Base-by-base conservation (phyloP, 1,140 invertebrate genomes). In the Proales similis region DNA sequence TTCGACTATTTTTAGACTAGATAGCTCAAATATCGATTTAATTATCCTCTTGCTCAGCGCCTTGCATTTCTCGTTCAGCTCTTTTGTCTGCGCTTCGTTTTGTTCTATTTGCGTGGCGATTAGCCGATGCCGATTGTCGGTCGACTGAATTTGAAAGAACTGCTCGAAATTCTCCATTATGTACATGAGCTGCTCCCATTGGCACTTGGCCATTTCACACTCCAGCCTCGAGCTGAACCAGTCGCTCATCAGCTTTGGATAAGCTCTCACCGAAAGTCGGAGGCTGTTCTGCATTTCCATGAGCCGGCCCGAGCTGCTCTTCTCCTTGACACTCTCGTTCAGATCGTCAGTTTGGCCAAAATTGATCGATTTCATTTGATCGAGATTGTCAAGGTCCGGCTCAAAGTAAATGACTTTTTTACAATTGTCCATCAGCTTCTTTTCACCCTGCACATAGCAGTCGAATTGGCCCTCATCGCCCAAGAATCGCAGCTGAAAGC, bases 131-230 rank as follows among this genome's bases (percentile, higher is more conserved):
- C 24, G 20, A 42, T 57, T 27, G 39, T 57, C 36, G 27, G 26
- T 57, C 24, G 45, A 42, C 9, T n/a, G n/a, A n/a, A n/a, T n/a
- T n/a, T n/a, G n/a, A n/a, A 57, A 57, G 45, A 57, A 57, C 32
- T 57, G 51, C 27, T 57, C 36, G 17, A 53, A 53, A 17, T 57
- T n/a, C n/a, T n/a, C n/a, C n/a, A n/a, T n/a, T n/a, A n/a, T n/a
- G n/a, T n/a, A n/a, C n/a, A n/a, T n/a, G 20, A 57, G 27, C 29
- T 57, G 36, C 4, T 39, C 36, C 14, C 29, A 42, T 14, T 27
- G 4, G 11, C 20, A 17, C 11, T 24, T 22, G 9, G 51, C n/a
- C 4, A 29, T 29, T 2, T 24, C 17, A 57, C 27, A 7, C 0
- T 22, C 51, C 19, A 57, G 19, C 22, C 30, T 57, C 33, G 17